Base-by-base conservation (phyloP, 1,140 invertebrate species). In the Drosophila orena region DNA sequence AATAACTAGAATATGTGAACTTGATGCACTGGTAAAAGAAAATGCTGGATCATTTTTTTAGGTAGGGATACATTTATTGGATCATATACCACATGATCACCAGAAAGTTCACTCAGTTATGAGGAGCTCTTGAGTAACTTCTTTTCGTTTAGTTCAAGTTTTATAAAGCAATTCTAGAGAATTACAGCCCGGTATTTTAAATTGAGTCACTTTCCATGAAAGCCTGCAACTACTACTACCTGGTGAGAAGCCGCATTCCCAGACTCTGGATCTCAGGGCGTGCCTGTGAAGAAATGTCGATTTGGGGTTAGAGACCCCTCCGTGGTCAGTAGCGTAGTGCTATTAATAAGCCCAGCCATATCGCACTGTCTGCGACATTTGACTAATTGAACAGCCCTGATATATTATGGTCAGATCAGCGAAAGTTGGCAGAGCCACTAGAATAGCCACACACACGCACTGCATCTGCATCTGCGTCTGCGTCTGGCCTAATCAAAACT, bases 341-440 rank as follows among this genome's bases (percentile, higher is more conserved):
- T 83, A 90, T 90, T 90, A 84, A 90, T 91, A 90, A 70, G 14
- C 74, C 65, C 53, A 15, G 17, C 46, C 70, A 64, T 90, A 90
- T 90, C 88, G 74, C 71, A 79, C 66, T 69, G 43, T 44, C 59
- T 70, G 65, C 81, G 81, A 84, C 81, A 91, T 83, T 75, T 90
- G 88, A 90, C 88, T 90, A 90, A 90, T 90, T 90, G 81, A 83
- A 77, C 77, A 80, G 70, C 77, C 58, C 81, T 86, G 62, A 77
- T 77, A 77, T 78, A 81, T 86, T 71, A 53, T 69, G 72, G 58
- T 35, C 62, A 68, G 72, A 80, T 89, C 79, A 89, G 84, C 79
- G 84, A 89, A 89, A 89, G 79, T 88, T 77, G 66, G 37, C 42
- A 37, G 38, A 65, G 50, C 37, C 20, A 40, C 4, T 22, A 42